Evolutionary conservation across 2,888 invertebrate species (phyloP), one percentile per base, ranked within the genome.

Genomic region (Dryocosmus kuriphilus): DNA sequence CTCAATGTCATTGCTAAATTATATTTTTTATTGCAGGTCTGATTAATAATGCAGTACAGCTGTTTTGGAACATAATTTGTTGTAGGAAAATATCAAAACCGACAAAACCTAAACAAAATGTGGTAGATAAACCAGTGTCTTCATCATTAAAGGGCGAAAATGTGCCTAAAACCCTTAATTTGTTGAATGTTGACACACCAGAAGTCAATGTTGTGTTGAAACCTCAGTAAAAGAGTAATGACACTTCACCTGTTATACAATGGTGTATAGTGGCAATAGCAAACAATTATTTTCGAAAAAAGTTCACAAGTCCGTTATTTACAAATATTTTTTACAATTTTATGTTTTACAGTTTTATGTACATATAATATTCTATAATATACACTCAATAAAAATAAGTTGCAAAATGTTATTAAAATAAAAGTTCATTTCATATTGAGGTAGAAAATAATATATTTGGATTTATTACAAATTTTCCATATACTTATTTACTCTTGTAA

Each of bases 31-130:
- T 76, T 79, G 8, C 78, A 90, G 90, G 90, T 41, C 71, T 90
- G 57, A 77, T 90, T 46, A 90, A 90, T 73, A 89, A 80, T 80
- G 75, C 86, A 65, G 89, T 90, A 19, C 90, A 90, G 81, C 83
- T 82, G 55, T 85, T 87, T 78, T 90, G 89, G 90, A 86, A 87
- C 75, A 65, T 89, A 38, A 57, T 88, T 6, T 86, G 77, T 27
- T 89, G 88, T 74, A 87, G 88, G 77, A 88, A 89, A 78, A 65
- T 86, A 14, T 14, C 30, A 46, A 79, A 82, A 30, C 57, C 77
- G 9, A 82, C 84, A 76, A 63, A 38, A 9, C 14, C 38, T 24
- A 14, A 16, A n/a, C 16, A 38, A 46, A 67, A 51, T 11, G 11
- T 19, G 3, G 16, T 22, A n/a, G 22, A 57, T 3, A 57, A 57